Base-by-base conservation (phyloP, 2,888 invertebrate species). In the Cybosia mesomella region DNA sequence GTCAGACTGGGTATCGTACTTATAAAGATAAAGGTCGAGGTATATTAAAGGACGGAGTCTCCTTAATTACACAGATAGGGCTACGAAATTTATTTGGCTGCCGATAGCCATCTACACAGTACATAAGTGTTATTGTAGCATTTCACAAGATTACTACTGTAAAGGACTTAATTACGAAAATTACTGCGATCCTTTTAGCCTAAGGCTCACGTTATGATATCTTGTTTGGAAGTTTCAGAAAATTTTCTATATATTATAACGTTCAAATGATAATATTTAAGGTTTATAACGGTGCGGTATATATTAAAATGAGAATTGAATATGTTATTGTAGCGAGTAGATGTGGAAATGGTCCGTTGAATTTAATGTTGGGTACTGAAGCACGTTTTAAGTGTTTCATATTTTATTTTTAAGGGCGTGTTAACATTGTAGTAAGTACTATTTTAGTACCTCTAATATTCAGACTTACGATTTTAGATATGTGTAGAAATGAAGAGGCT, bases 31-130 rank as follows among this genome's bases (percentile, higher is more conserved):
- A 75, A 80, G 83, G 80, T 76, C 83, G 79, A 61, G 74, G 67
- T 43, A 81, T 80, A 85, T 81, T 82, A 82, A 77, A 80, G 83
- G 79, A 62, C 73, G 77, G 77, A 77, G 77, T 76, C 76, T 76
- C 76, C 74, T 83, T 84, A 83, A 85, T 85, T 82, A 80, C 82
- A 64, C 57, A 72, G 82, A 83, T 82, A 80, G 79, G 67, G 75
- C 73, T 69, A 62, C 57, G 72, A 73, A 84, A 83, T 84, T 83
- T 85, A 85, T 84, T 80, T 75, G 59, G 68, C 24, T 62, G 58
- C 70, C 72, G 78, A 79, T 81, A 70, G 72, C 71, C 71, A 78
- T 83, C 75, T 74, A 70, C 73, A 67, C 63, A 62, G 71, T 66
- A 79, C 79, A 80, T 83, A 79, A 81, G 83, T 82, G 81, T 84